Base-by-base conservation (phyloP, 37 sponge, comb jelly and placozoan genomes). In the Hexactinellida sp. region DNA sequence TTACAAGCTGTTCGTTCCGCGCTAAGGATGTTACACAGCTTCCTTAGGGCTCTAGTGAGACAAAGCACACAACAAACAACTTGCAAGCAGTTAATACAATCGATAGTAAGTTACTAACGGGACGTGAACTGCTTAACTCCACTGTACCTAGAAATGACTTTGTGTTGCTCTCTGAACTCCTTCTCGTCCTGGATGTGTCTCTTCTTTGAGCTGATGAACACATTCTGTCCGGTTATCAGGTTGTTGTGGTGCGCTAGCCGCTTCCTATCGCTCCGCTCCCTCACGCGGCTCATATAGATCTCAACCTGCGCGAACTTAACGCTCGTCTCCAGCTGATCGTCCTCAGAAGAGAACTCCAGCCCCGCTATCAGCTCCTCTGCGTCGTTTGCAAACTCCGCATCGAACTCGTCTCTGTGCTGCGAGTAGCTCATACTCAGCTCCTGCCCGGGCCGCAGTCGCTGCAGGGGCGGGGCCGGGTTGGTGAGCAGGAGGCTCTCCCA, bases 341-440 rank as follows among this genome's bases (percentile, higher is more conserved):
- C 94, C 0, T 90, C 90, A 1, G 55, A 32, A 21, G 37, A 47
- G 19, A 92, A 9, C 0, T 83, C 63, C 37, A 95, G 0, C 21
- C 76, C 84, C 36, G 91, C 89, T 36, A 95, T 87, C 34, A 91
- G 38, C 21, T 84, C 38, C 85, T 95, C 96, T 10, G 90, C 89
- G 82, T 91, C 88, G 84, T 93, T 93, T 37, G 89, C 84, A 82
- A 88, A 91, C 84, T 95, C 92, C 87, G 76, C 84, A 23, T 95
- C 95, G 91, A 95, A 95, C 84, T 95, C 95, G 52, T 95, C 93
- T 83, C 95, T 95, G 54, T 90, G 76, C 3, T 94, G 95, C 84
- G 91, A 85, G 86, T 92, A 95, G 32, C 89, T 88, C 32, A 95
- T 47, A 38, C 91, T 94, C 37, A 89, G 82, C 89, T 95, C 94